Evolutionary conservation across 1,140 invertebrate species (phyloP), one percentile per base, ranked within the genome.

Genomic region (Cydia splendana): DNA sequence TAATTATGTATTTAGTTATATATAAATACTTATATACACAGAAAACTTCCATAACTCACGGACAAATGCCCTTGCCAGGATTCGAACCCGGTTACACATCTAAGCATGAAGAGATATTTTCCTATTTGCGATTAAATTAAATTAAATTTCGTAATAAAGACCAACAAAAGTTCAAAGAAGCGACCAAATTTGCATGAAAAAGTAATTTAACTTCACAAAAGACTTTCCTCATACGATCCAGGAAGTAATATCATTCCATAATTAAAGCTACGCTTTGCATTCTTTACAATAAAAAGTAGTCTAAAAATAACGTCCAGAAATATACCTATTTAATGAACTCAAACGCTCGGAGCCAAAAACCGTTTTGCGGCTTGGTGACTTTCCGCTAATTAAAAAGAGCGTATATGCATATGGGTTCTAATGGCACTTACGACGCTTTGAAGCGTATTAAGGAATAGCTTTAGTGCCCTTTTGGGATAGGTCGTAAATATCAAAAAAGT

Each of bases 311-410:
- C 57, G 5, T 24, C 18, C 20, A n/a, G 7, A 62, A 62, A 62
- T 62, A 62, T 62, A n/a, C n/a, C n/a, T n/a, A 62, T 62, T 62
- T 62, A 62, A 62, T 62, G 57, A 62, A 24, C 57, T 24, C 20
- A 62, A 62, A 62, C 9, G 57, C 57, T 62, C 57, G 20, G 20
- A 12, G 57, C 57, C 24, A 62, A 62, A 57, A 62, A 62, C 20
- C 57, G 20, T 62, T 62, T 24, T 62, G 57, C 57, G 57, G 57
- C 57, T 62, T 62, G 20, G 57, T 24, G 57, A 62, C 57, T 62
- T 62, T 62, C 7, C 2, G 12, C n/a, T n/a, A 1, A 2, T 0
- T 3, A 24, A 24, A 62, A 62, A 20, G 10, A 20, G 10, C 57
- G 18, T 62, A 62, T 12, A 24, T 12, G 12, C 24, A 24, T 24